phyloP scores from a whole-genome alignment of 2,113 vertebrate genomes.

The Hymenochirus boettgeri region DNA sequence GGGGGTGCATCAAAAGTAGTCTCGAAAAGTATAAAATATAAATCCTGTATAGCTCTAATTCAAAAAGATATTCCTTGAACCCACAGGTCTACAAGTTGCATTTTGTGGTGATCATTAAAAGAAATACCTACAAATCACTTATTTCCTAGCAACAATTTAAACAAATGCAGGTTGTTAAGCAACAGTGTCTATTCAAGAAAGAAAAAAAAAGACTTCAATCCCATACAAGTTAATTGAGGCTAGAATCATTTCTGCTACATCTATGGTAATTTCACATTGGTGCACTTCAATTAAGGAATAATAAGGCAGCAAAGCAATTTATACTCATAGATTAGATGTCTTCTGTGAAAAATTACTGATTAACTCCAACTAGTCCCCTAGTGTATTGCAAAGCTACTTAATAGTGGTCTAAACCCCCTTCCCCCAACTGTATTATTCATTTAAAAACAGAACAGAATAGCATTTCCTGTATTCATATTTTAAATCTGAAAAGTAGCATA shows the following conservation, averaged over 20 bases:
- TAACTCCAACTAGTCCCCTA: conserved; percentile 59
- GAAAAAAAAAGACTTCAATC: conserved; percentile 49
- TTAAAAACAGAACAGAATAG: conserved; percentile 56
- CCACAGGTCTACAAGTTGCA: background rate
- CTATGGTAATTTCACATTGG: conserved; percentile 65
- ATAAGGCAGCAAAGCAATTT: conserved; percentile 71
- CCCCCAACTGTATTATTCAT: conserved; percentile 47
- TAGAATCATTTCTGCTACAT: conserved; percentile 58
- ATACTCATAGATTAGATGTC: conserved; percentile 73
- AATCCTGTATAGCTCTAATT: too few species aligned
- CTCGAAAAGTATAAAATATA: too few species aligned
- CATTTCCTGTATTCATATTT: conserved; percentile 45
- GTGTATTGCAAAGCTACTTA: conserved; percentile 53
- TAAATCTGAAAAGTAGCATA: too few species aligned
- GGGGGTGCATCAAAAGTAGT: too few species aligned
- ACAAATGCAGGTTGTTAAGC: conserved; percentile 60
- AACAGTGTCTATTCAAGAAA: conserved; percentile 50
- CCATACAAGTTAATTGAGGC: conserved; percentile 59
- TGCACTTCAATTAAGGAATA: conserved; percentile 75
- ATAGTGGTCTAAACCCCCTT: conserved; percentile 49
- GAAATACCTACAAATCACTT: conserved; percentile 33
- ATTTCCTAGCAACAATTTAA: conserved; percentile 55
- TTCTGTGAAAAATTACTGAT: conserved; percentile 67
- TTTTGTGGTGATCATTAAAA: background rate
- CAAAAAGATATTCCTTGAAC: too few species aligned